Evolutionary conservation across 2,113 vertebrate species (phyloP).

Genomic region (Ceyx melanurus): DNA sequence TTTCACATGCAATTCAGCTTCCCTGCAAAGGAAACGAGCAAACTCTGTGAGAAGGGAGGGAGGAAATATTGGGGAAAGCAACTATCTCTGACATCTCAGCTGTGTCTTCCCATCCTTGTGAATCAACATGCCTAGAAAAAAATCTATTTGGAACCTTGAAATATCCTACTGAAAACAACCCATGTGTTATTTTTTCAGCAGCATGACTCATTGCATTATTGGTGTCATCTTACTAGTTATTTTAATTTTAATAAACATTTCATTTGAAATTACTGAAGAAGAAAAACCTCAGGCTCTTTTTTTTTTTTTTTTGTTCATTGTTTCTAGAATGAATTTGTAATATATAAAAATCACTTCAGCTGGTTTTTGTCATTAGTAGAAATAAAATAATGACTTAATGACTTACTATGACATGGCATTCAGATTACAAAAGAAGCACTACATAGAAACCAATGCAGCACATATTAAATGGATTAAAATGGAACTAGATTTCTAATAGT

Average conservation of each 20-base stretch:
- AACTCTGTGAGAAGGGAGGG: not conserved
- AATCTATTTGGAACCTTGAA: not conserved
- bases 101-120: not conserved
- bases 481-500: conserved; percentile 38
- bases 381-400: conserved; percentile 48
- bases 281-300: conserved; percentile 30
- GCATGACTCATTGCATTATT: not conserved
- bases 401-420: conserved; percentile 46
- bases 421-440: conserved; percentile 45
- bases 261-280: not conserved
- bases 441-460: conserved; percentile 1
- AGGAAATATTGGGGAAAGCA: not conserved
- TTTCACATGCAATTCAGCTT: not conserved
- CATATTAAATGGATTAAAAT: conserved; percentile 63
- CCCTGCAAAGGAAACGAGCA: not conserved
- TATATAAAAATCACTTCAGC: conserved; percentile 26
- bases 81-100: not conserved
- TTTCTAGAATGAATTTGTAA: conserved; percentile 27
- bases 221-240: conserved; percentile 12
- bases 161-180: not conserved
- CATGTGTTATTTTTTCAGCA: not conserved
- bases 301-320: not conserved
- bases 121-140: conserved; percentile 7
- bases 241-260: not conserved
- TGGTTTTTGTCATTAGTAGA: conserved; percentile 46